Evolutionary conservation across 2,113 vertebrate species (phyloP).

Genomic region (Cyprinus carpio): DNA sequence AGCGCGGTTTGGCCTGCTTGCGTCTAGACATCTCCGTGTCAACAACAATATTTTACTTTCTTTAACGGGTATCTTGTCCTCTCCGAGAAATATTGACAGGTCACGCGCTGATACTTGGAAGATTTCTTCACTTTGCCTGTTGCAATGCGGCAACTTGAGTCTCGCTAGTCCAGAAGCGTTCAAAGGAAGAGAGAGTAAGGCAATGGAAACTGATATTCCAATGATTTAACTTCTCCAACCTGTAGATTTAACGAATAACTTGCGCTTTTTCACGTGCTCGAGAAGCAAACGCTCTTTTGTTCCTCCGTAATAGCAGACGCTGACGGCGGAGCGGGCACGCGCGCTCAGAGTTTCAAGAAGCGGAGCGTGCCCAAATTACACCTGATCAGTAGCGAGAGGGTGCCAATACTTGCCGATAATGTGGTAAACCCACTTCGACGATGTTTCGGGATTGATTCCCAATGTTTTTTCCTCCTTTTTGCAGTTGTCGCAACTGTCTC

Average conservation of each 20-base stretch:
- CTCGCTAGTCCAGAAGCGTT: slow-evolving; percentile 59
- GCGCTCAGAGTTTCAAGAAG: slow-evolving; percentile 56
- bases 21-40: slow-evolving; percentile 90
- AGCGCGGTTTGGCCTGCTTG: slow-evolving; percentile 97
- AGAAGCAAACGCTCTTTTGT: slow-evolving; percentile 45
- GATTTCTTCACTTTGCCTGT: slow-evolving; percentile 82
- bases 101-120: slow-evolving; percentile 59
- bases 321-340: slow-evolving; percentile 38
- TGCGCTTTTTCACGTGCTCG: slow-evolving; percentile 44
- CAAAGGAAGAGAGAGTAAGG: slow-evolving; percentile 31
- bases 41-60: slow-evolving; percentile 53
- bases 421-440: slow-evolving; percentile 45
- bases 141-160: slow-evolving; percentile 91
- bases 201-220: slow-evolving; percentile 50
- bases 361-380: slow-evolving; percentile 61
- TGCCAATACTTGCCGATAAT: slow-evolving; percentile 61
- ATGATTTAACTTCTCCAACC: slow-evolving; percentile 66
- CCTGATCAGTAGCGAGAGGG: slow-evolving; percentile 60
- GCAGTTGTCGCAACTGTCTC: slow-evolving; percentile 70
- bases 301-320: slow-evolving; percentile 42
- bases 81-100: slow-evolving; percentile 68
- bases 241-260: slow-evolving; percentile 72
- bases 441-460: slow-evolving; percentile 41
- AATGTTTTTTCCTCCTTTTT: slow-evolving; percentile 50
- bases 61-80: slow-evolving; percentile 66